phyloP scores from a whole-genome alignment of 2,797 vertebrate species.

The Anas bernieri region DNA sequence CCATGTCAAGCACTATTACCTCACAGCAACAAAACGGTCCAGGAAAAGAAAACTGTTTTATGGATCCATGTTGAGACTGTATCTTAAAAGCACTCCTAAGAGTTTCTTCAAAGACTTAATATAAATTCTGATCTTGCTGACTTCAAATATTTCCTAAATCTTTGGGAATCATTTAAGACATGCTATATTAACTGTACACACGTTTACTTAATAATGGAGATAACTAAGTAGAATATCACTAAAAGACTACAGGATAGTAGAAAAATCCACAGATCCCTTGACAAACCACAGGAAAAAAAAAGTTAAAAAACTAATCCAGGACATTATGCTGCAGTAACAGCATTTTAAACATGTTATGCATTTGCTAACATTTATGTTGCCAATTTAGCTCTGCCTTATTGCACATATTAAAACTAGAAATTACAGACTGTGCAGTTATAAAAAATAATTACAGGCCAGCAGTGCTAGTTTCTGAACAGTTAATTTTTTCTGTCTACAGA shows the following conservation, averaged over 20 bases:
- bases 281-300: not conserved
- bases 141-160: not conserved
- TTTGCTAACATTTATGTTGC: not conserved
- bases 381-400: not conserved
- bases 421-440: not conserved
- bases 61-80: not conserved
- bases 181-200: not conserved
- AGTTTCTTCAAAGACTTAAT: not conserved
- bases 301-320: not conserved
- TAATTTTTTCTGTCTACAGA: not conserved
- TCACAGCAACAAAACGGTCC: not conserved
- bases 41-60: not conserved
- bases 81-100: not conserved
- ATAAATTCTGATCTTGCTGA: not conserved
- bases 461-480: not conserved
- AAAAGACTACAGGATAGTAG: not conserved
- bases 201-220: not conserved
- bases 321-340: not conserved
- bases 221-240: not conserved
- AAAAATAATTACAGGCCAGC: not conserved
- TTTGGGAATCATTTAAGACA: not conserved
- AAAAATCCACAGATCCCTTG: not conserved
- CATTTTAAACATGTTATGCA: not conserved
- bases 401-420: not conserved
- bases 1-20: not conserved